A percentile compares a stretch with the other conserved stretches of the same genome.
Conservation (phyloP, 37 sponge, comb jelly and placozoan genomes). For the Bolinopsis microptera region DNA sequence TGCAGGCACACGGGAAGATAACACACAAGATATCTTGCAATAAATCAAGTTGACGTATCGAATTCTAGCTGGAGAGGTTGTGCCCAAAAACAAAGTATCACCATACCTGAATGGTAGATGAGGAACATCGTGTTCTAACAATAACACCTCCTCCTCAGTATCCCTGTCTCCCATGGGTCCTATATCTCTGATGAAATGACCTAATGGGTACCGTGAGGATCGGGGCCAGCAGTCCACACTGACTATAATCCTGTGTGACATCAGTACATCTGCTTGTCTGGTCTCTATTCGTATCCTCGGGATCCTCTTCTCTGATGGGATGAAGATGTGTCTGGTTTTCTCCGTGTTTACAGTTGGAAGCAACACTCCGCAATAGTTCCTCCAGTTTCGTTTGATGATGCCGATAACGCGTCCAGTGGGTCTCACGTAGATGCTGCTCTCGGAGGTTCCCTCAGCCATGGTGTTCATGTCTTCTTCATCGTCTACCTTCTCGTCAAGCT, state of each 20-base stretch:
- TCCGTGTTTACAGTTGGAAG: constrained; percentile 69
- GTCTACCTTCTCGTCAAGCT: constrained; percentile 35
- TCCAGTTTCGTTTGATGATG: constrained; percentile 86
- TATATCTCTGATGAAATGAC: constrained; percentile 85
- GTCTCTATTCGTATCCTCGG: constrained; percentile 84
- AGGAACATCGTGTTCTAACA: constrained; percentile 92
- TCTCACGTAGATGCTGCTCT: constrained; percentile 11
- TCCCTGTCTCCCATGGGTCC: constrained; percentile 94
- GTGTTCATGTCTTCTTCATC: constrained; percentile 46
- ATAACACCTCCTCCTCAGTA: constrained; percentile 92
- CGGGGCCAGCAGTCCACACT: constrained; percentile 93
- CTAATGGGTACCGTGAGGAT: constrained; percentile 79
- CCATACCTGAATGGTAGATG: constrained; percentile 80
- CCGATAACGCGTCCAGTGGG: constrained; percentile 78
- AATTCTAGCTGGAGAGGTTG: no score
- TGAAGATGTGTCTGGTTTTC: constrained; percentile 73
- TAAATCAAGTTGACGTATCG: no score
- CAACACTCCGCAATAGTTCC: constrained; percentile 94
- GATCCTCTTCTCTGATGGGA: constrained; percentile 84
- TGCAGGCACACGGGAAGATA: no score
- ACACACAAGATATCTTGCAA: no score
- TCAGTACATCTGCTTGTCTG: constrained; percentile 72
- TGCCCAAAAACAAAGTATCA: neutral
- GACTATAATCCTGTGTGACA: constrained; percentile 91
- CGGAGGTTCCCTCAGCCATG: constrained; percentile 14